Evolutionary conservation across 2,888 invertebrate genomes (phyloP).

Genomic region (Acanthoscelides obtectus): DNA sequence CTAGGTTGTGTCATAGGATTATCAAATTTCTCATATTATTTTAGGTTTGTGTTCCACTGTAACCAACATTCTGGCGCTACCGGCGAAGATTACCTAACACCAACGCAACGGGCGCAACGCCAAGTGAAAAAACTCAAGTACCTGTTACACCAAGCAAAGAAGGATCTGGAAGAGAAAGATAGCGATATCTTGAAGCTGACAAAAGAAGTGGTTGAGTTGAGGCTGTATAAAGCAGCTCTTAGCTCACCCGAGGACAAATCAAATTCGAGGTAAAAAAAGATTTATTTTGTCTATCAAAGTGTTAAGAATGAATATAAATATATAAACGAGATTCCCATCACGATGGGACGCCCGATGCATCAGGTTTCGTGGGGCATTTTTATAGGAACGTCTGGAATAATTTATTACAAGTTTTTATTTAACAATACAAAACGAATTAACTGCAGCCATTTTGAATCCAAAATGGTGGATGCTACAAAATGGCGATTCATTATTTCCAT

Average conservation of each 20-base stretch:
- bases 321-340: no score
- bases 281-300: no score
- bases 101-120: constrained; percentile 78
- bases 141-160: constrained; percentile 66
- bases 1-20: no score
- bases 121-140: constrained; percentile 73
- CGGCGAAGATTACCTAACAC: constrained; percentile 80
- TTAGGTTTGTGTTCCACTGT: constrained; percentile 80
- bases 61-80: constrained; percentile 73
- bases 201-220: constrained; percentile 67
- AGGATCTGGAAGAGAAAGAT: constrained; percentile 75
- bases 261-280: constrained; percentile 50
- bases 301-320: no score
- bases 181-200: constrained; percentile 69
- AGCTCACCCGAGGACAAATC: constrained; percentile 77
- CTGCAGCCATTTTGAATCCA: no score
- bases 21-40: constrained; percentile 6
- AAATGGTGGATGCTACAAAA: no score
- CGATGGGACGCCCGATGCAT: no score
- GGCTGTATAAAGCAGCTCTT: constrained; percentile 73
- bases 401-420: no score
- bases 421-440: no score
- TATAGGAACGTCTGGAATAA: no score
- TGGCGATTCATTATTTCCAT: no score
- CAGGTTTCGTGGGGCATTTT: no score